A percentile compares a stretch with the other conserved stretches of the same genome.
These are phyloP conservation scores for Eupeodes latifasciatus DNA, from an alignment of 2,888 invertebrate genomes.

Conservation along the genomic window DNA sequence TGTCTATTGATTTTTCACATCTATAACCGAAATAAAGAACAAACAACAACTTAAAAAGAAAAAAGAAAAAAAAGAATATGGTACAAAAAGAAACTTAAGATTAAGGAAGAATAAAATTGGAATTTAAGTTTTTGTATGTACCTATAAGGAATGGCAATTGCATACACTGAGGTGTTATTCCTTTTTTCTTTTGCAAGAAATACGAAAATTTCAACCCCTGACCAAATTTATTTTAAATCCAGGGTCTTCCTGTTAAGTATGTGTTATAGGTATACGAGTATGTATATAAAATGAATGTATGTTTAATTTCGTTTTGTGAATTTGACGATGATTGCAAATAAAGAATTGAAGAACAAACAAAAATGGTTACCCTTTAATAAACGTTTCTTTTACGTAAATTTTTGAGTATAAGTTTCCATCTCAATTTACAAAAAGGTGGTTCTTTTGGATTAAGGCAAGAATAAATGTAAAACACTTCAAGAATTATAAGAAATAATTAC, in stretches of 20 bases:
- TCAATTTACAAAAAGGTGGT: slow-evolving; percentile 31
- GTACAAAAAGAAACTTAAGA: slow-evolving; percentile 52
- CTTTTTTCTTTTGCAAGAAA: not conserved
- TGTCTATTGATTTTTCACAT: slow-evolving; percentile 75
- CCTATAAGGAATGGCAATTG: slow-evolving; percentile 1
- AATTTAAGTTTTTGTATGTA: slow-evolving; percentile 47
- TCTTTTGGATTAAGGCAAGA: not conserved
- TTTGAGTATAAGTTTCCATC: slow-evolving; percentile 29
- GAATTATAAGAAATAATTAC: not conserved
- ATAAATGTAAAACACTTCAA: not conserved
- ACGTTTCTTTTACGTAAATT: slow-evolving; percentile 11
- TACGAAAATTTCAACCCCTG: slow-evolving; percentile 11
- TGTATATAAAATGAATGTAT: not conserved
- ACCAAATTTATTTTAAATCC: not conserved
- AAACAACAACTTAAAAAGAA: not conserved
- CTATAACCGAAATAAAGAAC: slow-evolving; percentile 12
- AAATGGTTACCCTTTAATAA: slow-evolving; percentile 14
- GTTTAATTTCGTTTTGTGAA: not conserved
- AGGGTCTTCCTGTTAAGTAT: not conserved
- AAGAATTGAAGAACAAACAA: slow-evolving; percentile 1
- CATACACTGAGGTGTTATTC: slow-evolving; percentile 43
- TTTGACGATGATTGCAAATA: not conserved
- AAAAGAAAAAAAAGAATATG: slow-evolving; percentile 8
- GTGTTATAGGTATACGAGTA: not conserved
- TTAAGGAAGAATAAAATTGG: slow-evolving; percentile 57